These are phyloP conservation scores for Oscheius sp. DNA, from an alignment of 2,888 invertebrate species.

Conservation along the genomic window DNA sequence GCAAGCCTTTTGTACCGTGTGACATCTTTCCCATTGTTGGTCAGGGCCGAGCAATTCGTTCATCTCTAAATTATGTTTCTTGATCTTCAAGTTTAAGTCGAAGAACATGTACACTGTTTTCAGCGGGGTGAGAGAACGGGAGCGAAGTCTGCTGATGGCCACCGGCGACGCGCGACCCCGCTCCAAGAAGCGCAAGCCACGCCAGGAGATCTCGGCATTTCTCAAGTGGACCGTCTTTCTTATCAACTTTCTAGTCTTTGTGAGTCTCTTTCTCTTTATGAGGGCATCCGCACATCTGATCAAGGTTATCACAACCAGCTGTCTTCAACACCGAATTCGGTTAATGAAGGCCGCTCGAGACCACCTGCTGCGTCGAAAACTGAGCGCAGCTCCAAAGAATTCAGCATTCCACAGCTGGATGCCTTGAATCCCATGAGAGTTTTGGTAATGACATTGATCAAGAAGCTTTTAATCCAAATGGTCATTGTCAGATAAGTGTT, in stretches of 20 bases:
- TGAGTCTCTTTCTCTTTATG: slow-evolving; percentile 51
- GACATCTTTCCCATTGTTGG: neutral
- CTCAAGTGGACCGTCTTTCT: slow-evolving; percentile 73
- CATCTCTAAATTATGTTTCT: no score
- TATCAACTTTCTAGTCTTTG: slow-evolving; percentile 71
- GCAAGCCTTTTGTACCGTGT: slow-evolving; percentile 14
- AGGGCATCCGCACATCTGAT: slow-evolving; percentile 4
- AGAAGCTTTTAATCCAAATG: slow-evolving; percentile 3
- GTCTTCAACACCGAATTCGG: slow-evolving; percentile 36
- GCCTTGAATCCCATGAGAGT: slow-evolving; percentile 8
- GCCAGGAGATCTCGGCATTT: slow-evolving; percentile 72
- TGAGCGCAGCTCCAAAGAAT: slow-evolving; percentile 14
- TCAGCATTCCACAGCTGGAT: neutral
- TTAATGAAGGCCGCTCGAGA: slow-evolving; percentile 38
- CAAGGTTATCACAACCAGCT: slow-evolving; percentile 27
- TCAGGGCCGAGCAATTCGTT: no score
- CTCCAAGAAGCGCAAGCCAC: slow-evolving; percentile 64
- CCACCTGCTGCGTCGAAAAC: slow-evolving; percentile 24
- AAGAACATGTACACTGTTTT: neutral
- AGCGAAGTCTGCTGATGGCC: slow-evolving; percentile 59
- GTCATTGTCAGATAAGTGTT: slow-evolving; percentile 24
- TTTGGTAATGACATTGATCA: neutral
- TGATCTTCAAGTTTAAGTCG: no score
- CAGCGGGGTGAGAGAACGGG: slow-evolving; percentile 54
- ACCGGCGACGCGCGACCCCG: slow-evolving; percentile 47